A percentile compares a stretch with the other conserved stretches of the same genome.
These are phyloP conservation scores for Eudyptes chrysolophus DNA, from an alignment of 2,113 vertebrate species.

Conservation along the genomic window DNA sequence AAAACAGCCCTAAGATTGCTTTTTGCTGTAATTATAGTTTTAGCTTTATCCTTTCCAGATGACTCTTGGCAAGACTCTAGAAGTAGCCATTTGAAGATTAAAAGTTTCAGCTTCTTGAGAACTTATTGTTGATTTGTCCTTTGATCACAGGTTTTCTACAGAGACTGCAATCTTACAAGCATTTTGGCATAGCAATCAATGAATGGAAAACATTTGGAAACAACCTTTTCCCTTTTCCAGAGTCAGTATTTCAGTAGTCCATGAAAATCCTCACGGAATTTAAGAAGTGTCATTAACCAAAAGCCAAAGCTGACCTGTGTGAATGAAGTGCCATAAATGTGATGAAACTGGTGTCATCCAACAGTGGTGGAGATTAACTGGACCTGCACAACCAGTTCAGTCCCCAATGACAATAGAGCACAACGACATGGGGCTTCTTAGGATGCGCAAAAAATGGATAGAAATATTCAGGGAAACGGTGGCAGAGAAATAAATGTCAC, in stretches of 20 bases:
- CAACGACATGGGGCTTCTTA: background rate
- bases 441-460: background rate
- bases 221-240: background rate
- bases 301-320: background rate
- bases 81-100: conserved; percentile 16
- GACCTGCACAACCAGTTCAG: background rate
- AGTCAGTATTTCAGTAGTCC: background rate
- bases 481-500: background rate
- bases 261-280: background rate
- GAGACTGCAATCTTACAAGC: background rate
- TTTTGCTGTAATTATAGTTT: background rate
- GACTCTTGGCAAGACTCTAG: background rate
- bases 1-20: background rate
- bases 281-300: background rate
- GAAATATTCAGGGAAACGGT: background rate
- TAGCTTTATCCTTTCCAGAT: background rate
- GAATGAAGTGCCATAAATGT: background rate
- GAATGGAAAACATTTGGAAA: background rate
- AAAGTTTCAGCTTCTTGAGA: background rate
- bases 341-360: background rate
- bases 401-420: background rate
- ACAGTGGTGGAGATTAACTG: background rate
- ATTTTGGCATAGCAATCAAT: background rate
- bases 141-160: background rate
- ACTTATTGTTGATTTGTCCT: background rate